Evolutionary conservation across 2,797 vertebrate species (phyloP).

Genomic region (Crypturellus tataupa): DNA sequence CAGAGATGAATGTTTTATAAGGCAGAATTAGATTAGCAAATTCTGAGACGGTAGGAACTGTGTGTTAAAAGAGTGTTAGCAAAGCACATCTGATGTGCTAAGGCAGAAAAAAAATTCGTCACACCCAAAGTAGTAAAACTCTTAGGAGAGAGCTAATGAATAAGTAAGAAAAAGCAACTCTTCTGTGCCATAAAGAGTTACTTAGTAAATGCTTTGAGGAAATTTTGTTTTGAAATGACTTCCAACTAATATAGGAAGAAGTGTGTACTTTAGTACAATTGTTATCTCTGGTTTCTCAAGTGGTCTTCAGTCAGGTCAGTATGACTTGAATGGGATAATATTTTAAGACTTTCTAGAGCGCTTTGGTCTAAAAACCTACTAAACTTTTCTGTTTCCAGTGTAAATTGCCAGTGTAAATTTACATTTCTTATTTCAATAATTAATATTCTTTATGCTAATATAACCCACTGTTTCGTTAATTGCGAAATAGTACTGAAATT

Average conservation of each 20-base stretch:
- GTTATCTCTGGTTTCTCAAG: neutral
- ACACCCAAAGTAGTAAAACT: neutral
- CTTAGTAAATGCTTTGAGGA: neutral
- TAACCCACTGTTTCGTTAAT: neutral
- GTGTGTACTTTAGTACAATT: neutral
- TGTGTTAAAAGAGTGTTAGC: neutral
- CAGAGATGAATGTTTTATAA: neutral
- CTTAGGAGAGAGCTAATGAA: neutral
- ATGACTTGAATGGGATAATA: neutral
- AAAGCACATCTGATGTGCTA: neutral
- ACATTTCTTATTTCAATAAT: too few relatives aligned
- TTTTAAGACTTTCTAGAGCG: neutral
- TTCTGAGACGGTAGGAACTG: neutral
- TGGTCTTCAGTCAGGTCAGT: neutral
- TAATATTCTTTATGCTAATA: neutral
- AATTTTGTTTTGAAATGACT: slow-evolving; percentile 44
- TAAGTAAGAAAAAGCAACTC: neutral
- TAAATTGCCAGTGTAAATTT: too few relatives aligned
- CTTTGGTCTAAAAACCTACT: neutral
- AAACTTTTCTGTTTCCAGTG: too few relatives aligned
- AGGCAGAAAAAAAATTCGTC: neutral
- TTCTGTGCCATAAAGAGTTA: neutral
- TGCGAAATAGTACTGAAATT: neutral
- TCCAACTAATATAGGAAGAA: slow-evolving; percentile 16
- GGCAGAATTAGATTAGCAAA: neutral